These are phyloP conservation scores for Mystacides longicornis DNA, from an alignment of 2,888 invertebrate genomes.

Conservation along the genomic window DNA sequence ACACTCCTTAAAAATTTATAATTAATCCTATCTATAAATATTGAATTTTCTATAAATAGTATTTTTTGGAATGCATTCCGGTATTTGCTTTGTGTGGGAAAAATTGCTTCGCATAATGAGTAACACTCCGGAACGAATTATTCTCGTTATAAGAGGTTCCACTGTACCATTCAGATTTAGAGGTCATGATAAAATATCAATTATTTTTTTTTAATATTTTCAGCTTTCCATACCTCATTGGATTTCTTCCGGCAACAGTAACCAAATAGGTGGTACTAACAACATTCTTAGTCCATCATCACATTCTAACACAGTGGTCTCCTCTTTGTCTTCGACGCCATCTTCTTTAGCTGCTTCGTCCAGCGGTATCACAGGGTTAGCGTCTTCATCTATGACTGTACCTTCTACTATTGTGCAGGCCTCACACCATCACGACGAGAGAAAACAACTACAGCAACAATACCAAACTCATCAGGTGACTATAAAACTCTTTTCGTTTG, in stretches of 20 bases:
- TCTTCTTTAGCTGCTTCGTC: not conserved
- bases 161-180: no score
- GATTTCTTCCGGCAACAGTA: slow-evolving; percentile 12
- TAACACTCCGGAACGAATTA: no score
- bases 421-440: slow-evolving; percentile 7
- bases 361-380: slow-evolving; percentile 28
- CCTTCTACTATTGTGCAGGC: slow-evolving; percentile 22
- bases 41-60: no score
- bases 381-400: slow-evolving; percentile 30
- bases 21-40: no score
- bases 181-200: no score
- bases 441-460: slow-evolving; percentile 10
- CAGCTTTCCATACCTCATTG: no score
- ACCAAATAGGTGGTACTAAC: not conserved
- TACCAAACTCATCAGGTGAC: slow-evolving; percentile 6
- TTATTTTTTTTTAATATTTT: no score
- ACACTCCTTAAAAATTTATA: no score
- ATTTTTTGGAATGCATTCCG: no score
- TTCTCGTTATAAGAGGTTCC: no score
- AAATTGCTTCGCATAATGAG: no score
- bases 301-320: not conserved
- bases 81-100: no score
- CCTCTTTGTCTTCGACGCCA: slow-evolving; percentile 23
- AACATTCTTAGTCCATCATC: slow-evolving; percentile 1
- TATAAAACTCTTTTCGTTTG: not conserved